phyloP scores from a whole-genome alignment of 1,140 invertebrate species.

The Sinonovacula constricta region DNA sequence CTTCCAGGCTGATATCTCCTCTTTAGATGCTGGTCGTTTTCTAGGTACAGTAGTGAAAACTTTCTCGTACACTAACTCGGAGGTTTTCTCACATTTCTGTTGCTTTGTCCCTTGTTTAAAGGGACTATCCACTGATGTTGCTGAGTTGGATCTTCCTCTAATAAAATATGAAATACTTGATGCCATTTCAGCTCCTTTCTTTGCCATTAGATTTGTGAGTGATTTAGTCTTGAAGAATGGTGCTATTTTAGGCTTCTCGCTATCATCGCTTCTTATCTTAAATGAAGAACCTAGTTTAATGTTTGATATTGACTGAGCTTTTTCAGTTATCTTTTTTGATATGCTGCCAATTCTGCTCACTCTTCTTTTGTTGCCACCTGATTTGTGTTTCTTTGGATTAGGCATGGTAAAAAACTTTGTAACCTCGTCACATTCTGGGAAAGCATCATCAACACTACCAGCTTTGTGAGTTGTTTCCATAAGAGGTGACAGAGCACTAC shows the following conservation, averaged over 20 bases:
- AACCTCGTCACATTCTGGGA: too few relatives aligned
- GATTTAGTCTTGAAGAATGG: conserved; percentile 24
- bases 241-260: conserved; percentile 19
- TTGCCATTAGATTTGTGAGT: conserved; percentile 32
- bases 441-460: not conserved
- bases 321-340: conserved; percentile 32
- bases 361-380: conserved; percentile 2
- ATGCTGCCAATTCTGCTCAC: conserved; percentile 29
- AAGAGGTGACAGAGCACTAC: conserved; percentile 24
- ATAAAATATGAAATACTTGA: conserved; percentile 38
- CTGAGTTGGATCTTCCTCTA: conserved; percentile 34
- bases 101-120: conserved; percentile 34
- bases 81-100: conserved; percentile 10
- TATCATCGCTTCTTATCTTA: conserved; percentile 29
- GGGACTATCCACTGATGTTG: conserved; percentile 30
- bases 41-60: conserved; percentile 13
- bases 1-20: conserved; percentile 7
- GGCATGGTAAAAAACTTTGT: conserved; percentile 42
- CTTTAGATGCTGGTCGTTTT: conserved; percentile 12
- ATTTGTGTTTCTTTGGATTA: conserved; percentile 34
- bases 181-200: conserved; percentile 17
- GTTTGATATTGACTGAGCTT: conserved; percentile 24
- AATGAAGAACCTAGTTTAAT: conserved; percentile 39
- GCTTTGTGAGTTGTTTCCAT: conserved; percentile 2
- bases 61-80: conserved; percentile 41